Base-by-base conservation (phyloP, 2,888 invertebrate species). In the Drosophila pseudotalamancana region DNA sequence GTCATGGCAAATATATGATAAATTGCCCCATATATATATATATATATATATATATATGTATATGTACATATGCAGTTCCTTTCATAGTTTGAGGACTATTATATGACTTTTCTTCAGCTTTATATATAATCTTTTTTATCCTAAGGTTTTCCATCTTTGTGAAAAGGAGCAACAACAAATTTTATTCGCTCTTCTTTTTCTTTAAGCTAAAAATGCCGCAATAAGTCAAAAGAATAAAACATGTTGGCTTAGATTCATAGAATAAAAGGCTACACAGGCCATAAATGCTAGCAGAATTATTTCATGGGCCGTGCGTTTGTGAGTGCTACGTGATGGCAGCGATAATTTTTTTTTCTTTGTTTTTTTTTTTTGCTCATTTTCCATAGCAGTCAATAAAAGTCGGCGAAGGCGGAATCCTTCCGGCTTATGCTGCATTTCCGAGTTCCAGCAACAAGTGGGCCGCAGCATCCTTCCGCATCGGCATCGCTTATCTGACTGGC, bases 371-470 rank as follows among this genome's bases (percentile, higher is more conserved):
- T n/a, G n/a, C n/a, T n/a, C n/a, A n/a, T 63, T 74, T 62, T 61
- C 57, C 35, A 37, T 23, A 39, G 18, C 34, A 23, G 34, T 16
- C 29, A 21, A 27, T 32, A 32, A 46, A 46, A 29, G 35, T 14
- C 25, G 34, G 35, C 37, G 27, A 56, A 42, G 18, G n/a, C 23
- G n/a, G 19, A 16, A n/a, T n/a, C n/a, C 6, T 23, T 3, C 8
- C 39, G 9, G 8, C 14, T 16, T 29, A 27, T 19, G 35, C 21
- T 32, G 8, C 23, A 39, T 23, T 27, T 53, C 23, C 31, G 29
- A 43, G 14, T 3, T 9, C 49, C 48, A 56, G 81, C 83, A 83
- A 83, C 83, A 85, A 85, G 81, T 82, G 64, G 60, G 51, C 53
- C 61, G 9, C 75, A 76, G 80, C 78, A 66, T 81, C 70, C 72